Percentiles rank a stretch among this genome's conserved stretches.
These are phyloP conservation scores for Heliconius nattereri DNA, from an alignment of 1,140 invertebrate genomes.

Conservation along the genomic window DNA sequence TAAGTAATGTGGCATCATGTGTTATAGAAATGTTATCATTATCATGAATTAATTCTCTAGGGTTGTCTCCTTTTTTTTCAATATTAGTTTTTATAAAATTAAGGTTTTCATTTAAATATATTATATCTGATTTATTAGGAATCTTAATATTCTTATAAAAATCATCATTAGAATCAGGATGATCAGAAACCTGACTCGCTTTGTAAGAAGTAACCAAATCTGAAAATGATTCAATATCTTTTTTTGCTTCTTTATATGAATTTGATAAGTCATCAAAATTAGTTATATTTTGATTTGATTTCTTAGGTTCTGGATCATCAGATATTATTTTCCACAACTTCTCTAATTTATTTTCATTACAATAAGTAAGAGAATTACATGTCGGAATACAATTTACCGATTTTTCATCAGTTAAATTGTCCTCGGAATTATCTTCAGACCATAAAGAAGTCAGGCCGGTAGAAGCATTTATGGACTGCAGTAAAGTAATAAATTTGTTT, in stretches of 20 bases:
- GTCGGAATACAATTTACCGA: not conserved
- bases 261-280: slow-evolving; percentile 51
- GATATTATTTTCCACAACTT: slow-evolving; percentile 51
- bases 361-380: slow-evolving; percentile 48
- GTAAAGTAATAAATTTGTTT: slow-evolving; percentile 81
- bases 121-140: not conserved
- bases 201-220: slow-evolving; percentile 54
- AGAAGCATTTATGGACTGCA: slow-evolving; percentile 62
- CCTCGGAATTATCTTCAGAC: slow-evolving; percentile 41
- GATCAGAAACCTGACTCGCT: not conserved
- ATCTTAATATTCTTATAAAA: slow-evolving; percentile 9
- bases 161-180: slow-evolving; percentile 10
- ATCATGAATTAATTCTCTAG: not conserved
- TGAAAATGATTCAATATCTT: slow-evolving; percentile 50
- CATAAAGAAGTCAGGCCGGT: slow-evolving; percentile 56
- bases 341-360: slow-evolving; percentile 58
- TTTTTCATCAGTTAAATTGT: slow-evolving; percentile 26
- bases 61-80: not conserved
- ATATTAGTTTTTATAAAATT: slow-evolving; percentile 9
- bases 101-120: not conserved
- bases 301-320: slow-evolving; percentile 27
- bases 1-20: not conserved
- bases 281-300: slow-evolving; percentile 38
- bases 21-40: not conserved
- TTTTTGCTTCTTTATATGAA: slow-evolving; percentile 44